These are phyloP conservation scores for Alethe castanea DNA, from an alignment of 2,113 vertebrate genomes.

Conservation along the genomic window DNA sequence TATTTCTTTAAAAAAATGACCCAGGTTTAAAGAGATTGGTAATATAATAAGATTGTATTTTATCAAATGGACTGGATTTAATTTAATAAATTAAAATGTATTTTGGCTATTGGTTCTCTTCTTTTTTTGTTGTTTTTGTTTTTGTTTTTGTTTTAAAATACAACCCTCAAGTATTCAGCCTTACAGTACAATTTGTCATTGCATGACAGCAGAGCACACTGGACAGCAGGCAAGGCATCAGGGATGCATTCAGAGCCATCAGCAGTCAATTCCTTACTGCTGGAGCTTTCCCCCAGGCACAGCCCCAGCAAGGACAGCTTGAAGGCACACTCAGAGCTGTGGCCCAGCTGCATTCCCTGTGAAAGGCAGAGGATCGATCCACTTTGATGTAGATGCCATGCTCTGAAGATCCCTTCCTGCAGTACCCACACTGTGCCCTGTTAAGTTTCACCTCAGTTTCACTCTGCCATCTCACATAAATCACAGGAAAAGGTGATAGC, in stretches of 20 bases:
- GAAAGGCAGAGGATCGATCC: rapidly evolving
- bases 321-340: not conserved
- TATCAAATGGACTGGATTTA: constrained; percentile 34
- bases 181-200: not conserved
- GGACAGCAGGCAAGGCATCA: rapidly evolving
- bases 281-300: not conserved
- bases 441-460: not conserved
- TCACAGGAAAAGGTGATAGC: not conserved
- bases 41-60: constrained; percentile 47
- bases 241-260: not conserved
- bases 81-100: constrained; percentile 43
- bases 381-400: not conserved
- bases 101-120: constrained; percentile 10
- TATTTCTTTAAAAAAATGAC: constrained; percentile 38
- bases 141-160: not conserved
- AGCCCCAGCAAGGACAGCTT: not conserved
- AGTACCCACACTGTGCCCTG: not conserved
- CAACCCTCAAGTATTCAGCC: not conserved
- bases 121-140: not conserved
- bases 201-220: not conserved
- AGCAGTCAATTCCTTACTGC: not conserved
- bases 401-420: not conserved
- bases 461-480: not conserved
- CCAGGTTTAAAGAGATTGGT: not conserved
- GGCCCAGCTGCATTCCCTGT: not conserved